Conservation (phyloP, 1,140 invertebrate genomes). For the Caenorhabditis tropicalis region DNA sequence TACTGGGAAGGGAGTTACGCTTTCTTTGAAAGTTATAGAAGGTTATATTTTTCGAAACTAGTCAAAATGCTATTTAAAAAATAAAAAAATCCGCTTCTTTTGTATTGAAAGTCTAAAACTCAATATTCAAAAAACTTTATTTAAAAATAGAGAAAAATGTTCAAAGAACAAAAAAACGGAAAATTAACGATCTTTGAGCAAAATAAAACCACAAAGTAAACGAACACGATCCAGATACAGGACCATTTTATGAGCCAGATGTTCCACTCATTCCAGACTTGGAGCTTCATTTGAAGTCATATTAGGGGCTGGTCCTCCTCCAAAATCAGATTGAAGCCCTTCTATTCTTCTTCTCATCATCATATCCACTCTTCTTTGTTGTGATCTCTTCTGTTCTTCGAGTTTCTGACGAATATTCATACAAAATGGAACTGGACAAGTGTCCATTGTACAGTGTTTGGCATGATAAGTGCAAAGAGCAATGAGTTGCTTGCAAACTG, state of each 20-base stretch:
- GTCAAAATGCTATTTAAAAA: too few species aligned
- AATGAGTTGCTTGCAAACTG: constrained; percentile 97
- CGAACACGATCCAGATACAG: background rate
- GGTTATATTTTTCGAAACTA: too few species aligned
- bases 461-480: constrained; percentile 98
- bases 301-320: background rate
- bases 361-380: constrained; percentile 68
- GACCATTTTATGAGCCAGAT: background rate
- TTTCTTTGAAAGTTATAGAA: too few species aligned
- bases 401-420: constrained; percentile 95
- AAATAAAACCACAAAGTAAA: too few species aligned
- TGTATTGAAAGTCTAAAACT: too few species aligned
- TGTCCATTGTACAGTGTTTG: constrained; percentile 84
- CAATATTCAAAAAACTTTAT: too few species aligned
- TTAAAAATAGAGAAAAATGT: too few species aligned
- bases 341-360: constrained; percentile 71
- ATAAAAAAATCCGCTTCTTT: too few species aligned
- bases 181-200: too few species aligned
- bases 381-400: constrained; percentile 84
- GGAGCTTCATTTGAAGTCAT: background rate
- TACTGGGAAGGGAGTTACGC: too few species aligned
- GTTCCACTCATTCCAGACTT: background rate
- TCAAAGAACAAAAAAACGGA: too few species aligned
- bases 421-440: constrained; percentile 83
- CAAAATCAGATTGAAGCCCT: constrained; percentile 59